Base-by-base conservation (phyloP, 1,140 invertebrate genomes). In the Callitettix versicolor region DNA sequence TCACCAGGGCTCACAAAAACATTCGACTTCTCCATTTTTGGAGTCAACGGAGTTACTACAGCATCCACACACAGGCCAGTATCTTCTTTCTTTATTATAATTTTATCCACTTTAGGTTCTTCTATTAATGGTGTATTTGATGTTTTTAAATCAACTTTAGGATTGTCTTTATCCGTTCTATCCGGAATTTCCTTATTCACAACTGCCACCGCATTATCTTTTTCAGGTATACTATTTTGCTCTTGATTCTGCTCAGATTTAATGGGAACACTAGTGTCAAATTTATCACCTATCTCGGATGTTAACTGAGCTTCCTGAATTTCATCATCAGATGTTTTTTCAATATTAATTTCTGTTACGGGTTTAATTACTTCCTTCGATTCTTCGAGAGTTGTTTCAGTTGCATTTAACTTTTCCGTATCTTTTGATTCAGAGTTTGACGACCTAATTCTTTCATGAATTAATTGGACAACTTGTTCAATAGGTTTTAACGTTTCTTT, bases 201-300 rank as follows among this genome's bases (percentile, higher is more conserved):
- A 17, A 53, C 40, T 9, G 11, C 26, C 9, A 11, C 33, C 1
- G 54, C 50, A 14, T 30, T 30, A 4, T 30, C 26, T 30, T 30
- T 30, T 9, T 9, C 26, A 30, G 26, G 26, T 30, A 9, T 30
- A 30, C 9, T 30, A 9, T 4, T 9, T 9, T 3, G 26, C 9
- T 30, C 26, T 30, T 4, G 26, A 30, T 30, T 30, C 3, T 3
- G 26, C 26, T 30, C 26, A 30, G 26, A 4, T 30, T 30, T 30
- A 4, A 30, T 30, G 3, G 26, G 26, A 3, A 30, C 3, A 4
- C 9, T 9, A 9, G 9, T 9, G 3, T 60, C 67, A 42, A 55
- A 42, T 54, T 53, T 68, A 40, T 72, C 70, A 59, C 70, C 72
- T 53, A 68, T 69, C 55, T 71, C 58, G 14, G 24, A 14, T 47